Evolutionary conservation across 2,113 vertebrate genomes (phyloP), one percentile per base, ranked within the genome.

Genomic region (Symphodus melops): DNA sequence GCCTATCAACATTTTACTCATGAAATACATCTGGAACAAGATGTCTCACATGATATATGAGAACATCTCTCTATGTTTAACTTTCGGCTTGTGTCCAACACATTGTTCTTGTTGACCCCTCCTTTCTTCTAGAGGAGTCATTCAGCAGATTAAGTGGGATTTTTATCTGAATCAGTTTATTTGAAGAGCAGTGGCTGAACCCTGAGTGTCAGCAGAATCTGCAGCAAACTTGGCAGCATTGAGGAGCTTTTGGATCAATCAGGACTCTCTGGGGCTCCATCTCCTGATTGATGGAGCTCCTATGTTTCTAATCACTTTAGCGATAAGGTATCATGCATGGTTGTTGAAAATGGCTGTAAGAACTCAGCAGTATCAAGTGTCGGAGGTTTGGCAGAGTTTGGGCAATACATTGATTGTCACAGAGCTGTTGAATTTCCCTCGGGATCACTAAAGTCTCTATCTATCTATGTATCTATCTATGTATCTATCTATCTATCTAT

Each of bases 221-320:
- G 77, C 75, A 63, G 48, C 73, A 58, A 51, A 72, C 59, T 63
- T 71, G 66, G 76, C 82, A 81, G 69, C 71, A 68, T 69, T 1
- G 1, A 72, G 59, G 52, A 69, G 72, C 68, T 82, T 83, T 72
- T 81, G 63, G 76, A 90, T 76, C 74, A 28, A 66, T 48, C 33
- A 67, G 67, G 74, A 21, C 75, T 83, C 71, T 72, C 48, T n/a
- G 72, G 52, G 56, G 59, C 44, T 82, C 67, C 65, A 53, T 46
- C 72, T n/a, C 33, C 57, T 84, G 83, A 87, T 54, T 84, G 82
- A 90, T 79, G 57, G 71, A 81, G 66, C 75, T 67, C 60, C 78
- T 33, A 78, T 80, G 58, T 67, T 79, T 56, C 51, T 80, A 87
- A 82, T 80, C 79, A 62, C 80, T 72, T 84, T 68, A 59, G 75